Percentiles rank a stretch among this genome's conserved stretches.
Evolutionary conservation across 2,888 invertebrate genomes (phyloP).

Genomic region (Catocala fraxini): DNA sequence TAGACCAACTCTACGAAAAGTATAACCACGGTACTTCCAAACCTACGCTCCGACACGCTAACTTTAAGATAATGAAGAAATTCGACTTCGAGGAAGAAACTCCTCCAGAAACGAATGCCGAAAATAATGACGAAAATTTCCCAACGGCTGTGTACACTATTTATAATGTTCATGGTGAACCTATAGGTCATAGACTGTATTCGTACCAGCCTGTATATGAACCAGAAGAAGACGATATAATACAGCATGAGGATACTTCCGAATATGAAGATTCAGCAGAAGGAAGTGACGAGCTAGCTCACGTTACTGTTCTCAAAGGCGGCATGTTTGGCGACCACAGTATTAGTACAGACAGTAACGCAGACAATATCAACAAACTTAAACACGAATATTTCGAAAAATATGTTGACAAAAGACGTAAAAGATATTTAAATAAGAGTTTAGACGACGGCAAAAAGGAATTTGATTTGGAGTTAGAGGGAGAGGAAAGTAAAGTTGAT

Average conservation of each 20-base stretch:
- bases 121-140: conserved; percentile 66
- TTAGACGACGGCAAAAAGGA: conserved; percentile 63
- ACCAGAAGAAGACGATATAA: conserved; percentile 76
- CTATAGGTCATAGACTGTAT: conserved; percentile 80
- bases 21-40: conserved; percentile 77
- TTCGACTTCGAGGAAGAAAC: conserved; percentile 74
- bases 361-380: conserved; percentile 72
- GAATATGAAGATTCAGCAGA: conserved; percentile 72
- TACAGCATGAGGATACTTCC: conserved; percentile 67
- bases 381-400: conserved; percentile 83
- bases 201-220: conserved; percentile 84
- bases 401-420: conserved; percentile 78
- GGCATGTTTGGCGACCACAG: conserved; percentile 73
- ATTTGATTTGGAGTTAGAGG: conserved; percentile 62
- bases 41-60: conserved; percentile 81
- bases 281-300: conserved; percentile 66
- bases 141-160: conserved; percentile 83
- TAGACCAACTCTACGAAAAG: conserved; percentile 79
- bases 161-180: conserved; percentile 82
- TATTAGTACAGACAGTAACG: conserved; percentile 52
- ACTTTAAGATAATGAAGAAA: conserved; percentile 82
- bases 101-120: conserved; percentile 59
- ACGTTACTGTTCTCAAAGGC: conserved; percentile 80
- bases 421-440: conserved; percentile 73
- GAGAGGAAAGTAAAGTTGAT: conserved; percentile 55